Conservation (phyloP, 2,113 vertebrate species). For the Paedocypris sp. region DNA sequence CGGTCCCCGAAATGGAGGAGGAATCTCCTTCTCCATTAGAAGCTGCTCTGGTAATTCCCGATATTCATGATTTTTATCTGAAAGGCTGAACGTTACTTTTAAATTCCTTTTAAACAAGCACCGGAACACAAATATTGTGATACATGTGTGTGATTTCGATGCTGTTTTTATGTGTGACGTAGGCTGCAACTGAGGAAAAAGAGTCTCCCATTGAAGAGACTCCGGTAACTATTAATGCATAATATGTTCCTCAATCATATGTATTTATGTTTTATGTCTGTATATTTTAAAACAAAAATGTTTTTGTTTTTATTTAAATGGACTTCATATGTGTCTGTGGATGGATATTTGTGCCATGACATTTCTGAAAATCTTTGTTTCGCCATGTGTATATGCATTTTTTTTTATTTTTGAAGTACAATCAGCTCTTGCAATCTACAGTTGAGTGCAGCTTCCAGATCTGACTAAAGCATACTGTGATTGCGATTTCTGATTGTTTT, state of each 20-base stretch:
- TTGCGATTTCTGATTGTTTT: neutral
- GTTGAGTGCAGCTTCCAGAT: neutral
- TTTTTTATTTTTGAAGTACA: neutral
- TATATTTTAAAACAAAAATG: neutral
- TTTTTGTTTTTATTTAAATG: too few relatives aligned
- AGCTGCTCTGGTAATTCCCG: conserved; percentile 36
- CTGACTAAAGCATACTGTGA: neutral
- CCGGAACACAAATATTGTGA: neutral
- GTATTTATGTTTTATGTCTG: neutral
- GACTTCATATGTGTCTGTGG: conserved; percentile 17
- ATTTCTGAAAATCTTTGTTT: neutral
- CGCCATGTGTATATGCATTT: neutral
- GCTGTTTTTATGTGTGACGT: conserved; percentile 32
- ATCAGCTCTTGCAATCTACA: neutral
- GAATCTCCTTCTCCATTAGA: conserved; percentile 34
- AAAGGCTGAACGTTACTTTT: too few relatives aligned
- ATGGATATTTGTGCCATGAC: conserved; percentile 13
- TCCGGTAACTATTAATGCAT: conserved; percentile 38
- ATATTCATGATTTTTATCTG: too few relatives aligned
- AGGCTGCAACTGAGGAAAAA: conserved; percentile 34
- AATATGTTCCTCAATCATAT: conserved; percentile 5
- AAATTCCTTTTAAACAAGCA: neutral
- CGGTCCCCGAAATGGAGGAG: conserved; percentile 27
- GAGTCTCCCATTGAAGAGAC: conserved; percentile 41
- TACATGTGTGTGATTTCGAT: conserved; percentile 1